Base-by-base conservation (phyloP, 2,113 vertebrate genomes). In the Cyphomyrus plagiostoma region DNA sequence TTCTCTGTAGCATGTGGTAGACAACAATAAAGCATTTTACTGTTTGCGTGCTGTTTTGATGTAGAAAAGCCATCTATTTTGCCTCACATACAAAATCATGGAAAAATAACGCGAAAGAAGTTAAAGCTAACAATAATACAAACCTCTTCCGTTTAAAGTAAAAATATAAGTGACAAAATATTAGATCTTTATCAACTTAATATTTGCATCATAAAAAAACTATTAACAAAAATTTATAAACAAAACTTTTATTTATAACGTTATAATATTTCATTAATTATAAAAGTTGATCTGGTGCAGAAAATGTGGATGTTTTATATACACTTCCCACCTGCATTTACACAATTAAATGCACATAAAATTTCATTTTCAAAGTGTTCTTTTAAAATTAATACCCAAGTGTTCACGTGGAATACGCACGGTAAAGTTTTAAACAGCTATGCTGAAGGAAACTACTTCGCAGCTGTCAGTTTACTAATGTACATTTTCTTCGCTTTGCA, bases 401-500 rank as follows among this genome's bases (percentile, higher is more conserved):
- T 39, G 74, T 80, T 42, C 35, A 80, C 15, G 39, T 80, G 30
- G 74, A 80, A 80, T 42, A 80, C 39, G 35, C 35, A 19, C 35
- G 70, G 35, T 19, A 42, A 35, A 39, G 74, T 80, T 70, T 26
- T 70, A 30, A 30, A 70, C 62, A 70, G n/a, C n/a, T 70, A 70
- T 70, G 62, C 62, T 87, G 88, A 50, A 89, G 91, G 90, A 92
- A 93, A 88, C 86, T 4, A 49, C 56, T 85, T 86, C 58, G 80
- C 58, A 26, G 80, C 77, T 56, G 77, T 42, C 86, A 39, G 19
- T 91, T 91, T 90, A 80, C 17, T 80, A 42, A 80, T 90, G 90
- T 86, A 89, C 26, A 88, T 89, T 90, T 89, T 91, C 50, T 90
- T 86, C 82, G 82, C 35, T 88, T 52, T 89, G 90, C 90, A 90